Conservation (phyloP, 92 coral and sea anemone genomes). For the Diadumene lineata region DNA sequence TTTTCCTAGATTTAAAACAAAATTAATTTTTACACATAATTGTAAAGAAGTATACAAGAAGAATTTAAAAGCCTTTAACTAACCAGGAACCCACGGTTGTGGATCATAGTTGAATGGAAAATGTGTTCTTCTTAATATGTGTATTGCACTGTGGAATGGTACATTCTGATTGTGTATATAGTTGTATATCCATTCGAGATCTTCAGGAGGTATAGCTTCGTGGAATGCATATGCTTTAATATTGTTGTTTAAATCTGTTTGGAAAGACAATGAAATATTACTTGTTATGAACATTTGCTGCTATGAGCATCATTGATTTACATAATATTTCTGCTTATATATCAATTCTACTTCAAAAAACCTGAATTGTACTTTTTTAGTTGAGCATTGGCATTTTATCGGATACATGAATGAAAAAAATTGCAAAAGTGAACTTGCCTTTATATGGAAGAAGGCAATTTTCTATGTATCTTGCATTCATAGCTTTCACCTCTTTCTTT, state of each 20-base stretch:
- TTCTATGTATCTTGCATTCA: constrained; percentile 32
- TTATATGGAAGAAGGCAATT: constrained; percentile 37
- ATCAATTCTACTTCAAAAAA: not conserved
- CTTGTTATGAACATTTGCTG: not conserved
- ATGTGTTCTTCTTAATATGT: no score
- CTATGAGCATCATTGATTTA: no score
- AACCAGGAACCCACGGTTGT: constrained; percentile 53
- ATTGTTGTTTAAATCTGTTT: not conserved
- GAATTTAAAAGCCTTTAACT: no score
- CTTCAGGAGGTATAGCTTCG: constrained; percentile 40
- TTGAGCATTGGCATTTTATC: no score
- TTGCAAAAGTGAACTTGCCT: not conserved
- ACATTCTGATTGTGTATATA: constrained; percentile 19
- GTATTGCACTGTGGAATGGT: no score
- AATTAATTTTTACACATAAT: no score
- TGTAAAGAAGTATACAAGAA: no score
- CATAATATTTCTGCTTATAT: no score
- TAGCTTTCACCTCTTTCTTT: constrained; percentile 40
- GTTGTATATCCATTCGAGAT: constrained; percentile 40
- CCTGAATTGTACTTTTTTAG: no score
- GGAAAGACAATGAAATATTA: not conserved
- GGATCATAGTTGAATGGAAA: no score
- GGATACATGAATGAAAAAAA: no score
- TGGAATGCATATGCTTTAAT: constrained; percentile 35
- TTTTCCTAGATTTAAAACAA: no score